These are phyloP conservation scores for Campopleginae sp. DNA, from an alignment of 2,888 invertebrate species.

Conservation along the genomic window DNA sequence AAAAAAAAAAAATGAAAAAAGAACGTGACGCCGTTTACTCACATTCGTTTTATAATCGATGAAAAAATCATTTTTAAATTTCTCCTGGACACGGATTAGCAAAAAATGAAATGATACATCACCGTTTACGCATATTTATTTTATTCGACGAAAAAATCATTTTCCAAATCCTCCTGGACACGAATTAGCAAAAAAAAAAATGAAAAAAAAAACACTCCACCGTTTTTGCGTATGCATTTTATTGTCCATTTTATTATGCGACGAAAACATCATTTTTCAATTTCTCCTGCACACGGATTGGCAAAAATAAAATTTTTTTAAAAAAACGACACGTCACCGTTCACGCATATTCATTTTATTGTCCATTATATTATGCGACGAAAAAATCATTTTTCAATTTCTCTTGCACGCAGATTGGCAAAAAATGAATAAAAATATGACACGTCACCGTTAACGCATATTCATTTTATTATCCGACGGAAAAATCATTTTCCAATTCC, in stretches of 20 bases:
- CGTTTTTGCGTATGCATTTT: constrained; percentile 30
- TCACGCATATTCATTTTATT: constrained; percentile 33
- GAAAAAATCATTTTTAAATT: constrained; percentile 1
- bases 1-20: not conserved
- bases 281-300: not conserved
- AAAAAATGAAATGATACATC: not conserved
- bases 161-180: not conserved
- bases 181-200: not conserved
- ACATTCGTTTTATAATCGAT: constrained; percentile 17
- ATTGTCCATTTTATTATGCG: not conserved
- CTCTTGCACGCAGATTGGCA: too few relatives aligned
- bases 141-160: constrained; percentile 10
- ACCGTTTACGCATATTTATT: constrained; percentile 30
- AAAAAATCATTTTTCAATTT: constrained; percentile 3
- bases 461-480: too few relatives aligned
- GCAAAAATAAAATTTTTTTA: not conserved
- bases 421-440: too few relatives aligned
- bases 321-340: not conserved
- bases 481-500: too few relatives aligned
- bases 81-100: not conserved
- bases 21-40: not conserved
- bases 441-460: too few relatives aligned
- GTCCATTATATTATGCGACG: not conserved
- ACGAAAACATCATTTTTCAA: constrained; percentile 1
- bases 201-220: not conserved